Conservation (phyloP, 2,797 vertebrate species). For the Enteromius radiatus region DNA sequence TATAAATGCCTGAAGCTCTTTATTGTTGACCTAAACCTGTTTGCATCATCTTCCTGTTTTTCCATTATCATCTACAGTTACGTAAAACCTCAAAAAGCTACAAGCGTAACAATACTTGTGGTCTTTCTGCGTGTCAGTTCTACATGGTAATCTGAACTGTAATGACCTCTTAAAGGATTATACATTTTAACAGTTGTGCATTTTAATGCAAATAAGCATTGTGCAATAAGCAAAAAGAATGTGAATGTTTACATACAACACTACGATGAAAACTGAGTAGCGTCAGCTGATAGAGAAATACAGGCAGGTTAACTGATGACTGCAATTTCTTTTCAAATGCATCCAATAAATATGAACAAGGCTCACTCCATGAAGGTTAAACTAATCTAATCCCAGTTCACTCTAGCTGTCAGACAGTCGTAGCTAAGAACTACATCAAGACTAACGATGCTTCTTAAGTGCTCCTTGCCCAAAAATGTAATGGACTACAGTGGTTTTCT, state of each 20-base stretch:
- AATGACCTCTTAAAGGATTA: conserved; percentile 10
- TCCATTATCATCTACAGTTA: conserved; percentile 9
- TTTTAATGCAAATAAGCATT: neutral
- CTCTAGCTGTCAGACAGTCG: conserved; percentile 44
- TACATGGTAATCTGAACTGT: conserved; percentile 7
- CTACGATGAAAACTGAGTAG: neutral
- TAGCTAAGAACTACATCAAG: conserved; percentile 44
- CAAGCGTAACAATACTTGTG: conserved; percentile 5
- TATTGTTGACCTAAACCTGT: conserved; percentile 18
- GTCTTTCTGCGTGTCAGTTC: neutral
- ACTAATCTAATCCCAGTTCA: conserved; percentile 49
- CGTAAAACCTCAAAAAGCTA: conserved; percentile 1
- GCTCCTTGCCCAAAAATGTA: conserved; percentile 36
- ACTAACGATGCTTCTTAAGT: conserved; percentile 47
- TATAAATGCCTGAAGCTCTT: neutral
- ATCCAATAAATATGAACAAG: conserved; percentile 47
- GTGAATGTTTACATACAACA: neutral
- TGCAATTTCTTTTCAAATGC: conserved; percentile 50
- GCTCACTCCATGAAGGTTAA: conserved; percentile 37
- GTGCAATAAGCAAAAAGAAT: too few species aligned
- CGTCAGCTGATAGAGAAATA: conserved; percentile 8
- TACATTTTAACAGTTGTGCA: neutral
- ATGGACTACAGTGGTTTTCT: conserved; percentile 34
- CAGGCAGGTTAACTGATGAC: conserved; percentile 44
- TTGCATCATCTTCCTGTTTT: conserved; percentile 36